These are phyloP conservation scores for Reticulitermes speratus DNA, from an alignment of 1,140 invertebrate genomes.

Conservation along the genomic window DNA sequence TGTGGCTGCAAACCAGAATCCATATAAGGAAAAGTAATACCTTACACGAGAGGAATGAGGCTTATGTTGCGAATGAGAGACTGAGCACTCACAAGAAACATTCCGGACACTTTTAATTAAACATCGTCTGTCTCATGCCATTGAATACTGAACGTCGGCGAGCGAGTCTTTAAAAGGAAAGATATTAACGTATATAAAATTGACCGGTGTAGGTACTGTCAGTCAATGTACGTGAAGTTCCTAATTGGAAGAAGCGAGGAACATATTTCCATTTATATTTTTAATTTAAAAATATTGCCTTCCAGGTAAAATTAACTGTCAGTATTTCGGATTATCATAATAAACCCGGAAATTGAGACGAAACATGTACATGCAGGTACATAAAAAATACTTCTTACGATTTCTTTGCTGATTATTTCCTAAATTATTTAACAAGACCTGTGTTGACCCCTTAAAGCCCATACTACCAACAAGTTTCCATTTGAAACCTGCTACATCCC, in stretches of 20 bases:
- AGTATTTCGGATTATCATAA: too few relatives aligned
- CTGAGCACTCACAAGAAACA: neutral
- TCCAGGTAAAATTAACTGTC: neutral
- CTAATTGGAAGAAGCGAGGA: neutral
- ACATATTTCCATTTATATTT: neutral
- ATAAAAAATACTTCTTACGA: too few relatives aligned
- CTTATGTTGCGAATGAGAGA: neutral
- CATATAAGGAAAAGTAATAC: neutral
- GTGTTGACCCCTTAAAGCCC: too few relatives aligned
- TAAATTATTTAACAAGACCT: too few relatives aligned
- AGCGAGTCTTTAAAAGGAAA: neutral
- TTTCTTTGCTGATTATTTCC: too few relatives aligned
- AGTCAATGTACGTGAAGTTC: neutral
- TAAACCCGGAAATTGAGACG: too few relatives aligned
- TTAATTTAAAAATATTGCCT: neutral
- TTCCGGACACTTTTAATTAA: conserved; percentile 2
- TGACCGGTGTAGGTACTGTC: neutral
- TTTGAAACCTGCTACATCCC: too few relatives aligned
- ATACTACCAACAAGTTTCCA: too few relatives aligned
- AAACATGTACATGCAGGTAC: too few relatives aligned
- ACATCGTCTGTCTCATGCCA: neutral
- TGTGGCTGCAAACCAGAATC: neutral
- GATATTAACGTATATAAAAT: neutral
- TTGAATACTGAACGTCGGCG: neutral
- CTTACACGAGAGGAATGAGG: neutral